phyloP scores from a whole-genome alignment of 2,888 invertebrate species.

The Rhingia rostrata region DNA sequence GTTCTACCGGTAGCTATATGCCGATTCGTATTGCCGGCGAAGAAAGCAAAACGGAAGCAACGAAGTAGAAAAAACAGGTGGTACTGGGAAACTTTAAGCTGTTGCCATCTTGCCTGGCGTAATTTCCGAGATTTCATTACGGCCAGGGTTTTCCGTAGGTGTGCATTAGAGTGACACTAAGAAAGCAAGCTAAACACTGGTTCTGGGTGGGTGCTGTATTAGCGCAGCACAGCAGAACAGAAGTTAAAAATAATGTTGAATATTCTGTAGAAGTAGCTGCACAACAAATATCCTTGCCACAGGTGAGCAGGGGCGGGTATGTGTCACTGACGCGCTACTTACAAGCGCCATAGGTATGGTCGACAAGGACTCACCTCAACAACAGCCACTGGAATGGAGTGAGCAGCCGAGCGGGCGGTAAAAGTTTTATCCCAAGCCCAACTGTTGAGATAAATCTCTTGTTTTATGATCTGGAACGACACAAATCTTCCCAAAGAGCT shows the following conservation, averaged over 20 bases:
- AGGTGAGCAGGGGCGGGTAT: conserved; percentile 23
- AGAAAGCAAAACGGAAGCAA: conserved; percentile 41
- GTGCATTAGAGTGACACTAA: conserved; percentile 71
- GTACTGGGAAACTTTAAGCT: conserved; percentile 65
- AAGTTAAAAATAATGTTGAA: conserved; percentile 72
- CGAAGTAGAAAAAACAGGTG: conserved; percentile 63
- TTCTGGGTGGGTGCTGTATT: conserved; percentile 47
- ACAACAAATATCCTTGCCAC: conserved; percentile 50
- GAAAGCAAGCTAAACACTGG: conserved; percentile 66
- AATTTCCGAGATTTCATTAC: conserved; percentile 72
- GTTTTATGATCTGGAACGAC: conserved; percentile 75
- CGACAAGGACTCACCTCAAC: conserved; percentile 58
- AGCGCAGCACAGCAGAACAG: conserved; percentile 28
- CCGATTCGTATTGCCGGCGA: conserved; percentile 60
- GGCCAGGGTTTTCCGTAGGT: conserved; percentile 59
- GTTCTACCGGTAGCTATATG: conserved; percentile 6
- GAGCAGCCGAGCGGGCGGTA: conserved; percentile 37
- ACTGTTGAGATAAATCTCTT: conserved; percentile 74
- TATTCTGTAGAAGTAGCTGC: conserved; percentile 44
- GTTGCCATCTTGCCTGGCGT: conserved; percentile 72
- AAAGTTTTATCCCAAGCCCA: conserved; percentile 71
- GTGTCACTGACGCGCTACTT: conserved; percentile 44
- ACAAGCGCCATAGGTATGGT: conserved; percentile 45
- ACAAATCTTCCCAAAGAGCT: conserved; percentile 75
- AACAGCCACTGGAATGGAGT: conserved; percentile 10